Evolutionary conservation across 1,140 invertebrate species (phyloP).

Genomic region (Phthorimaea operculella): DNA sequence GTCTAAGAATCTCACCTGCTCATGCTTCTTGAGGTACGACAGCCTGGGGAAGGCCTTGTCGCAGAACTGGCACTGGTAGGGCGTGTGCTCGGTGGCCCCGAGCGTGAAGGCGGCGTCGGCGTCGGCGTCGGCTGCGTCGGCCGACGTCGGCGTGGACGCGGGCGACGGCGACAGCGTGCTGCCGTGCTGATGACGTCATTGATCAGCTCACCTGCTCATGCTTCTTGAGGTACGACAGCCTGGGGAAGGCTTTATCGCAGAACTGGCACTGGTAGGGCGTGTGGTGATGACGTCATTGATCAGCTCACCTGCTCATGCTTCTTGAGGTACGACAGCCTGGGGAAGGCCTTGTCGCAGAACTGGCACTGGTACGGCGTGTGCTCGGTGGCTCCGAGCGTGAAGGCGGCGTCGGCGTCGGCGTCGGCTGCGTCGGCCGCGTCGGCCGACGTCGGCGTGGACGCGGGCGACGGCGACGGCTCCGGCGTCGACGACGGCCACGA

Average conservation of each 20-base stretch:
- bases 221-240: slow-evolving; percentile 4
- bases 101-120: slow-evolving; percentile 73
- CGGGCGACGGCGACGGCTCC: too few species aligned
- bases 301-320: slow-evolving; percentile 89
- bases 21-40: slow-evolving; percentile 90
- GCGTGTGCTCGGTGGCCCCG: slow-evolving; percentile 78
- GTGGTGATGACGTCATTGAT: too few species aligned
- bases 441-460: slow-evolving; percentile 73
- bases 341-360: slow-evolving; percentile 92
- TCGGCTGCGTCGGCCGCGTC: slow-evolving; percentile 36
- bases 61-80: slow-evolving; percentile 91
- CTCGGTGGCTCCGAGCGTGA: slow-evolving; percentile 76
- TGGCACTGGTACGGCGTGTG: slow-evolving; percentile 87
- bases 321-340: slow-evolving; percentile 86
- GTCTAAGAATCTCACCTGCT: slow-evolving; percentile 84
- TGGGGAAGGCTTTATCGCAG: slow-evolving; percentile 7
- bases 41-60: slow-evolving; percentile 89
- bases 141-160: slow-evolving; percentile 72
- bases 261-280: too few species aligned
- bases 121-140: slow-evolving; percentile 63
- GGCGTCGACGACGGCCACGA: slow-evolving; percentile 73
- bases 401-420: slow-evolving; percentile 71
- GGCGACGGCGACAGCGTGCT: too few species aligned
- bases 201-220: too few species aligned
- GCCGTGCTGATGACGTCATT: too few species aligned